phyloP scores from a whole-genome alignment of 1,140 invertebrate genomes.

The Lepidurus apus region DNA sequence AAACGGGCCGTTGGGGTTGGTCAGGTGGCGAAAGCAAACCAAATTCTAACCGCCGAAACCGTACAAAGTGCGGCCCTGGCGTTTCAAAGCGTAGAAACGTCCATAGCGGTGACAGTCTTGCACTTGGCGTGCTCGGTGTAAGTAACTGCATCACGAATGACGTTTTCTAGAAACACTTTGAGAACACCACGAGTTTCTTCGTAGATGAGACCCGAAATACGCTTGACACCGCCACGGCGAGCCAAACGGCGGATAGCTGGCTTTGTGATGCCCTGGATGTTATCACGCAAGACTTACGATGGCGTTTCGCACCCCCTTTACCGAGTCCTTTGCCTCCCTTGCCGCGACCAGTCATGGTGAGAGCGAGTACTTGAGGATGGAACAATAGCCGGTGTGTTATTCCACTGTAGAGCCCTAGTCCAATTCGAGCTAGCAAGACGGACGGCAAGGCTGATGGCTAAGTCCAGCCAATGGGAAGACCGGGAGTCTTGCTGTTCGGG shows the following conservation, averaged over 20 bases:
- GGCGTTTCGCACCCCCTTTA: constrained; percentile 47
- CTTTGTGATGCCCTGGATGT: constrained; percentile 58
- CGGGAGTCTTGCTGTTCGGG: neutral
- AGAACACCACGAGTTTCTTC: constrained; percentile 60
- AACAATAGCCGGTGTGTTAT: neutral
- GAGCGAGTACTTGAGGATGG: no score
- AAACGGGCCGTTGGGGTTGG: no score
- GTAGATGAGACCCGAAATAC: constrained; percentile 67
- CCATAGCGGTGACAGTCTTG: constrained; percentile 79
- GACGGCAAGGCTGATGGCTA: no score
- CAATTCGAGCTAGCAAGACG: neutral
- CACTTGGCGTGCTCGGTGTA: constrained; percentile 76
- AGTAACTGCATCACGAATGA: constrained; percentile 74
- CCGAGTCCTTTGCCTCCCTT: constrained; percentile 49
- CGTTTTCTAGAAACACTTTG: constrained; percentile 74
- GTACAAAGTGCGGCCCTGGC: constrained; percentile 65
- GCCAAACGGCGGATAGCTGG: constrained; percentile 57
- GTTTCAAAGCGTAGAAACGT: constrained; percentile 77
- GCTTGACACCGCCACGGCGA: constrained; percentile 58
- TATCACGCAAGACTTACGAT: constrained; percentile 52
- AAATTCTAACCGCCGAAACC: constrained; percentile 48
- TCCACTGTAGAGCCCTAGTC: neutral
- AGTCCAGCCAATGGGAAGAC: no score
- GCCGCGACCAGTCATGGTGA: constrained; percentile 44
- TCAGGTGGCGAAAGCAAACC: no score